These are phyloP conservation scores for Cataglyphis albicans DNA, from an alignment of 2,888 invertebrate genomes.

Conservation along the genomic window DNA sequence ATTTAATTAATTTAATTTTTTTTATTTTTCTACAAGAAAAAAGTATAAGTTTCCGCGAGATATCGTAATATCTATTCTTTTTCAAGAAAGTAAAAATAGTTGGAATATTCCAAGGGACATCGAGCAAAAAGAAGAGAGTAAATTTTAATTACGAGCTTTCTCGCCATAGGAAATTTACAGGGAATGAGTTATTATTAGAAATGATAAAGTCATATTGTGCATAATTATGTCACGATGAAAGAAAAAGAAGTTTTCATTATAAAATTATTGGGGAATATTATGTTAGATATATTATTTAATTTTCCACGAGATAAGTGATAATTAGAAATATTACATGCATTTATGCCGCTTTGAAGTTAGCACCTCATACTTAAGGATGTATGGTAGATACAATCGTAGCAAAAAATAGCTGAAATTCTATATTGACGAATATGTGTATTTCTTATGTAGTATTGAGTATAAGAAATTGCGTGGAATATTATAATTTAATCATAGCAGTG, in stretches of 20 bases:
- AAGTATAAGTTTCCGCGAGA: background rate
- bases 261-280: background rate
- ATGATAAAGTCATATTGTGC: conserved; percentile 1
- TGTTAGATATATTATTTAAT: background rate
- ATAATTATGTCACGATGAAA: background rate
- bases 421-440: too few species aligned
- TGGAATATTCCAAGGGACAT: conserved; percentile 9
- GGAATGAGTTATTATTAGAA: conserved; percentile 31
- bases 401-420: too few species aligned
- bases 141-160: conserved; percentile 22
- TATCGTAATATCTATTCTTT: background rate
- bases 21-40: background rate
- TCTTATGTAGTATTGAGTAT: too few species aligned
- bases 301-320: background rate
- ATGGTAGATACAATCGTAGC: too few species aligned
- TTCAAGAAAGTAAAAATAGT: conserved; percentile 1
- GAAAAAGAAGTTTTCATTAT: background rate
- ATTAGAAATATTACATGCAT: background rate
- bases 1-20: background rate
- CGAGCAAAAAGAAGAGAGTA: background rate
- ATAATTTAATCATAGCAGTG: too few species aligned
- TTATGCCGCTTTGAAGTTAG: too few species aligned
- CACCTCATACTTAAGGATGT: too few species aligned
- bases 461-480: too few species aligned
- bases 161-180: background rate